Evolutionary conservation across 2,888 invertebrate genomes (phyloP).

Genomic region (Chirona hameri): DNA sequence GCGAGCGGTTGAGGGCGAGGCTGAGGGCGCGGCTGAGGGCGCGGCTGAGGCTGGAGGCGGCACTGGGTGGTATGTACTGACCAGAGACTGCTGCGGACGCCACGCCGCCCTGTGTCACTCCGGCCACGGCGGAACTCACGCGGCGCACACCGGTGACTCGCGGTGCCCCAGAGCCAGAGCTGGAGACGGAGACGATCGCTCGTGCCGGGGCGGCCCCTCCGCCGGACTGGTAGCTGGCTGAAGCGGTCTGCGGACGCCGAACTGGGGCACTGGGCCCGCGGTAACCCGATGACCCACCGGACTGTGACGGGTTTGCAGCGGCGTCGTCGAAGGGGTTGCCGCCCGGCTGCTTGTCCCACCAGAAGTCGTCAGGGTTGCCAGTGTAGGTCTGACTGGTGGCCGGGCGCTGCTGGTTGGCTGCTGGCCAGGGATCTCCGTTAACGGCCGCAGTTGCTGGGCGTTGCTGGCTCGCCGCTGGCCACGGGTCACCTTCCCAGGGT

Average conservation of each 20-base stretch:
- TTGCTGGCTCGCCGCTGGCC: neutral
- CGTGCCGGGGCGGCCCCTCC: neutral
- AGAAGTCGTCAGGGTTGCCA: neutral
- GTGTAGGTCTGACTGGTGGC: neutral
- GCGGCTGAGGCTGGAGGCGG: too few relatives aligned
- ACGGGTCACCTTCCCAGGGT: neutral
- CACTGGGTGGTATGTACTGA: neutral
- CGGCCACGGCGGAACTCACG: neutral
- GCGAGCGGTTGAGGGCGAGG: too few relatives aligned
- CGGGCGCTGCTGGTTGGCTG: neutral
- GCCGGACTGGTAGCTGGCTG: neutral
- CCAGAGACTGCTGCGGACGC: neutral
- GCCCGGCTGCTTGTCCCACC: constrained; percentile 3
- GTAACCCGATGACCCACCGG: neutral
- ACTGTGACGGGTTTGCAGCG: neutral
- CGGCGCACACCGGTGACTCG: neutral
- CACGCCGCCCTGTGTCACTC: too few relatives aligned
- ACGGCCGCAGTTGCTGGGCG: neutral
- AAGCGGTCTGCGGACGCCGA: neutral
- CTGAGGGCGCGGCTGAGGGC: too few relatives aligned
- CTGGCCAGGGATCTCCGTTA: too few relatives aligned
- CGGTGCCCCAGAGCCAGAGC: neutral
- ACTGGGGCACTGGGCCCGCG: neutral
- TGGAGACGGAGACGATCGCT: neutral
- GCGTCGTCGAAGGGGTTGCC: neutral